A percentile compares a stretch with the other conserved stretches of the same genome.
These are phyloP conservation scores for Oryzias celebensis DNA, from an alignment of 2,113 vertebrate species.

Conservation along the genomic window DNA sequence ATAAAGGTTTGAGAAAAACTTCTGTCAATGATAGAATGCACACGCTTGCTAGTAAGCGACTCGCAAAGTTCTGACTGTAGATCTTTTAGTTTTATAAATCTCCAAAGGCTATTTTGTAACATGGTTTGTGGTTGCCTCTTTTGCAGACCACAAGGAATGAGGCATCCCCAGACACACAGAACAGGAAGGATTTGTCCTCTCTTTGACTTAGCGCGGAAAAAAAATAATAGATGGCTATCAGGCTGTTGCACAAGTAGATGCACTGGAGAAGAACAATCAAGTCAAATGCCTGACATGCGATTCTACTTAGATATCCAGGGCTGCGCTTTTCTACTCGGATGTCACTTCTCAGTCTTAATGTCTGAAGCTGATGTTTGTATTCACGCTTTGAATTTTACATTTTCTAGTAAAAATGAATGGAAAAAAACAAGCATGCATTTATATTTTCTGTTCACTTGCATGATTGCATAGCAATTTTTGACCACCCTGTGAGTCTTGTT, in stretches of 20 bases:
- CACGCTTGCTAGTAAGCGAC: neutral
- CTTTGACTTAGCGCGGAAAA: constrained; percentile 52
- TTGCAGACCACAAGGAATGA: constrained; percentile 45
- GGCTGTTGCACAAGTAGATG: constrained; percentile 57
- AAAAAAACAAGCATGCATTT: too few relatives aligned
- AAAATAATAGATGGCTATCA: constrained; percentile 76
- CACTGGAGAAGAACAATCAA: constrained; percentile 75
- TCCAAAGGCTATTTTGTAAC: neutral
- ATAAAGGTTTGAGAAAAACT: neutral
- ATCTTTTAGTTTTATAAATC: too few relatives aligned
- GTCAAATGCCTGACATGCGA: constrained; percentile 69
- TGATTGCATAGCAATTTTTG: too few relatives aligned
- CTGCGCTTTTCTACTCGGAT: constrained; percentile 34
- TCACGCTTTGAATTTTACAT: constrained; percentile 8
- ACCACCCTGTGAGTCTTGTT: too few relatives aligned
- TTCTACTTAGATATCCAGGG: constrained; percentile 49
- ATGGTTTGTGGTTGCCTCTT: constrained; percentile 38
- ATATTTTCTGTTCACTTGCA: too few relatives aligned
- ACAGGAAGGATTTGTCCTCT: constrained; percentile 60
- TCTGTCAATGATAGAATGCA: neutral
- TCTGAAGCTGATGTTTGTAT: constrained; percentile 18
- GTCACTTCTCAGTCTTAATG: constrained; percentile 65
- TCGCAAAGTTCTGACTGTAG: too few relatives aligned
- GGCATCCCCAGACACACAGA: constrained; percentile 21
- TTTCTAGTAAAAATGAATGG: neutral